Base-by-base conservation (phyloP, 2,888 invertebrate species). In the Chaetogeoica ovagalla region DNA sequence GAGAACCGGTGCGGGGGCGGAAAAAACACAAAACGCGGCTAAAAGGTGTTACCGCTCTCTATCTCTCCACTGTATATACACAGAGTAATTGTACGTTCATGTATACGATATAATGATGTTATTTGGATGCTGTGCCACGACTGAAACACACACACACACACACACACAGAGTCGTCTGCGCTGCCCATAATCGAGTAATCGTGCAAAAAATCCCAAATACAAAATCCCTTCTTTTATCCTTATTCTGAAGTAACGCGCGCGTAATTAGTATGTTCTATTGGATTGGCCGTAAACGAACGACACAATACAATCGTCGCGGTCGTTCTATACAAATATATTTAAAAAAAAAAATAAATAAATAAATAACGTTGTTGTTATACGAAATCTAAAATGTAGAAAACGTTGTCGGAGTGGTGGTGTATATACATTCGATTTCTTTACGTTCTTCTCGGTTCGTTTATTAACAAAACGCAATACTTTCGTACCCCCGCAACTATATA, bases 131-230 rank as follows among this genome's bases (percentile, higher is more conserved):
- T 43, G 66, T 15, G 66, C 66, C 66, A 66, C 75, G 65, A 23
- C 66, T 57, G 39, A 66, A 57, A 75, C 21, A 43, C 13, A 21
- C 55, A 11, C 21, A 9, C n/a, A n/a, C n/a, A n/a, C n/a, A n/a
- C n/a, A n/a, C 4, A 30, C 30, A 30, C 4, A 30, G 30, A 30
- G 4, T 30, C 30, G 4, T 30, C 30, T 30, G 4, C 30, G 4
- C 30, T 55, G 0, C 65, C 21, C 39, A 11, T 75, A 75, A 75
- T 75, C 43, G 75, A 59, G 66, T 57, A 59, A 43, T 66, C 75
- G 75, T 75, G 75, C 75, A 57, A 66, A 75, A 75, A 75, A 75
- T 75, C 19, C 75, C 43, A 59, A 75, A 19, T 75, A 66, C 39
- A 23, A 57, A 70, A 57, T 57, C 37, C 55, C 23, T 60, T 11